Percentiles rank a stretch among this genome's conserved stretches.
Evolutionary conservation across 2,113 vertebrate species (phyloP).

Genomic region (Perognathus longimembris): DNA sequence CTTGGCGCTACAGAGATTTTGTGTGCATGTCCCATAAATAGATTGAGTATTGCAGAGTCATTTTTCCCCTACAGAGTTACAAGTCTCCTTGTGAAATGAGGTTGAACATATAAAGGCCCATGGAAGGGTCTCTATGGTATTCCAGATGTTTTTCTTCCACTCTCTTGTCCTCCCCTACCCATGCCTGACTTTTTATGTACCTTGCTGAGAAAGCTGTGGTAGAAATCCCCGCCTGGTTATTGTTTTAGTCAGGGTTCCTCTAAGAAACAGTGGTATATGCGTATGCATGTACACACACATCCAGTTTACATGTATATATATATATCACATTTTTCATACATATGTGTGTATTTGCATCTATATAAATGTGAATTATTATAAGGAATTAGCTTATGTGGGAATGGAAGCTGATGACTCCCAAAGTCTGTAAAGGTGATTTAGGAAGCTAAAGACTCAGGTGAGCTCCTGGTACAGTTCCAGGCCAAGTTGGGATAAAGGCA

Average conservation of each 20-base stretch:
- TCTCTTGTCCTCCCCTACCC: rapidly evolving
- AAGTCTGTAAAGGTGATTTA: background rate
- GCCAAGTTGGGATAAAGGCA: background rate
- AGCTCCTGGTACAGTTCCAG: background rate
- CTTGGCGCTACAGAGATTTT: background rate
- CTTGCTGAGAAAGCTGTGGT: constrained; percentile 1
- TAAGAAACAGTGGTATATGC: background rate
- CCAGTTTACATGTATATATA: background rate
- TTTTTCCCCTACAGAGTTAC: background rate
- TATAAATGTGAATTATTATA: background rate
- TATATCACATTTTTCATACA: background rate
- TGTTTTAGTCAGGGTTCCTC: background rate
- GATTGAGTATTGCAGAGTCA: background rate
- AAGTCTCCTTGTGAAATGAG: background rate
- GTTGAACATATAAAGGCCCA: background rate
- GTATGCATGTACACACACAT: background rate
- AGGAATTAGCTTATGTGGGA: background rate
- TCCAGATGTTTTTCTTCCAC: background rate
- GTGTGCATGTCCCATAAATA: background rate
- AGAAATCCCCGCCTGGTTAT: background rate
- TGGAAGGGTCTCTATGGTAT: background rate
- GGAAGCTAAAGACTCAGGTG: background rate
- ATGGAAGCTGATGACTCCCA: background rate
- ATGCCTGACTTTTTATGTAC: background rate
- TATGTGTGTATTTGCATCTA: background rate